Evolutionary conservation across 2,113 vertebrate genomes (phyloP).

Genomic region (Connochaetes taurinus): DNA sequence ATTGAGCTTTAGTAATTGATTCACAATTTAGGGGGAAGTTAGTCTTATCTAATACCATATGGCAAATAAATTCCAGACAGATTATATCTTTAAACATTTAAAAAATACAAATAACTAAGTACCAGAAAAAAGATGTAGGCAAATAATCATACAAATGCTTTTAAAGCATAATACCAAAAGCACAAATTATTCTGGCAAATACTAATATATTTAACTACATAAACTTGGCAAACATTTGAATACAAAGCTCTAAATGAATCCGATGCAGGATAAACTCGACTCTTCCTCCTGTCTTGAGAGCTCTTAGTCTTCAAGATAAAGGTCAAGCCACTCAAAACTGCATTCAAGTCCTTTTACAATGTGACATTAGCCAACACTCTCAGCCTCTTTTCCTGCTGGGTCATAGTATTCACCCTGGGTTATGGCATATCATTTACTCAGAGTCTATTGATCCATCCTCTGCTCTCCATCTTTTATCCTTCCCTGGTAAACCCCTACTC

Average conservation of each 20-base stretch:
- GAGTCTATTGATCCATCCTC: not conserved
- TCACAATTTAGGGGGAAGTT: not conserved
- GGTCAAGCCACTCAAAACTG: not conserved
- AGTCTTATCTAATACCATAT: not conserved
- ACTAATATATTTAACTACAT: not conserved
- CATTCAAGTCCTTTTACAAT: not conserved
- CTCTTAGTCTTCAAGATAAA: not conserved
- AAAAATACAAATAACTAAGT: not conserved
- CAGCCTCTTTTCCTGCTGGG: not conserved
- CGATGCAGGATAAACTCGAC: not conserved
- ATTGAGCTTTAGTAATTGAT: not conserved
- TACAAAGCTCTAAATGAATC: not conserved
- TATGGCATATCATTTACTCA: not conserved
- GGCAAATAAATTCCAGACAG: not conserved
- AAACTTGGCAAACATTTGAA: not conserved
- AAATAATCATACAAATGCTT: not conserved
- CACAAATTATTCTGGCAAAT: not conserved
- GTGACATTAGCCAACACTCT: not conserved
- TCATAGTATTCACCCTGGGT: not conserved
- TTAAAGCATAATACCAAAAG: not conserved
- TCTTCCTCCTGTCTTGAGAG: not conserved
- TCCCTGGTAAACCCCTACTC: not conserved
- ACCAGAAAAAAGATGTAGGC: not conserved
- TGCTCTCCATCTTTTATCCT: not conserved
- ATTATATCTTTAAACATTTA: not conserved